These are phyloP conservation scores for Nylanderia fulva DNA, from an alignment of 1,140 invertebrate species.

Conservation along the genomic window DNA sequence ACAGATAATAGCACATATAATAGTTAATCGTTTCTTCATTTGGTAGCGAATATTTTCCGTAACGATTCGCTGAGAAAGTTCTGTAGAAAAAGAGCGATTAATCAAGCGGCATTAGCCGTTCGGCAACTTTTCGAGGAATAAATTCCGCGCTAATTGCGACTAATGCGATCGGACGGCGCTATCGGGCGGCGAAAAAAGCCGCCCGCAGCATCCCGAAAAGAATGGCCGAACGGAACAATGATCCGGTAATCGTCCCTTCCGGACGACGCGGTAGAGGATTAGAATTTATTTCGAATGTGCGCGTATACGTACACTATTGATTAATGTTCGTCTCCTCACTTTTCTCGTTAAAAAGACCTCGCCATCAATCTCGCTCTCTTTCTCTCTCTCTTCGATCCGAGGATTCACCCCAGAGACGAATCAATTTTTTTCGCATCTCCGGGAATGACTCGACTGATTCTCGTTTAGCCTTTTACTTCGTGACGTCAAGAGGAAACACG, in stretches of 20 bases:
- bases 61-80: conserved; percentile 8
- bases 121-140: conserved; percentile 16
- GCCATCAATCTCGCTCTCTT: conserved; percentile 35
- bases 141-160: conserved; percentile 46
- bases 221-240: conserved; percentile 48
- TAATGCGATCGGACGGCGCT: conserved; percentile 31
- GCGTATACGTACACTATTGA: conserved; percentile 8
- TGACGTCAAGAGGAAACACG: conserved; percentile 9
- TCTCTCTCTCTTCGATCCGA: neutral
- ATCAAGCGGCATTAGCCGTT: conserved; percentile 20
- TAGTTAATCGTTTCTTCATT: neutral
- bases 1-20: neutral
- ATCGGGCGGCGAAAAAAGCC: neutral
- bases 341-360: conserved; percentile 43
- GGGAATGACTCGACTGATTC: conserved; percentile 18
- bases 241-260: conserved; percentile 43
- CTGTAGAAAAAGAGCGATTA: neutral
- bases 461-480: neutral
- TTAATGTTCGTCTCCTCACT: conserved; percentile 15
- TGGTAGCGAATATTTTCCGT: neutral
- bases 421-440: conserved; percentile 26
- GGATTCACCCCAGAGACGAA: conserved; percentile 7
- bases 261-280: neutral
- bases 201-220: conserved; percentile 6
- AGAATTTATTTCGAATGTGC: conserved; percentile 50